Base-by-base conservation (phyloP, 2,113 vertebrate species). In the Hippoglossus stenolepis region DNA sequence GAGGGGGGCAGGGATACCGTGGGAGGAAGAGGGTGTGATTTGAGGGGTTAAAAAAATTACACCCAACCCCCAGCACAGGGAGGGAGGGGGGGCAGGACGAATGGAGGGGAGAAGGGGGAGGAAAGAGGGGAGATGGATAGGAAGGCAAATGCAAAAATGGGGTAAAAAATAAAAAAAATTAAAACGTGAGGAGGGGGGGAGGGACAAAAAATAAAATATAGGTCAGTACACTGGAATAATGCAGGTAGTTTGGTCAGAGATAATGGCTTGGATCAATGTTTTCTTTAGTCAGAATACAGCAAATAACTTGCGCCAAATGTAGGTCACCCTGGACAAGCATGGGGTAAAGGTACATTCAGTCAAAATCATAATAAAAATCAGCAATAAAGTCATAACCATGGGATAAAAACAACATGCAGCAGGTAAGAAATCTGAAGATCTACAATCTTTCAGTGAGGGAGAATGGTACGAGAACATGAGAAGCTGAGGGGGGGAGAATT, bases 191-290 rank as follows among this genome's bases (percentile, higher is more conserved):
- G 94, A 96, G 95, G 95, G 96, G 96, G 95, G 96, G 95, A 94
- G 96, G 96, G 95, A 96, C 96, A 97, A 97, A 97, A 97, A 97
- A 97, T 96, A 97, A 98, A 97, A 97, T 96, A 98, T 95, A 98
- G 96, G 97, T 99, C 98, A 99, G 98, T 99, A 98, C 96, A 91
- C 95, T 96, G 96, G 96, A 97, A 90, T 80, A 98, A 98, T 98
- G 97, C 97, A 98, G 96, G 96, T 87, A 96, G 96, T 97, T 96
- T 97, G 97, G 96, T 98, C 96, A 98, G 96, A 98, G 96, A 90
- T 83, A 96, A 98, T 98, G 97, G 96, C 96, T 97, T 71, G 83
- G 96, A 95, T 96, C 96, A 97, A 97, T 89, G 96, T 95, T 96
- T 77, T 96, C 95, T 96, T 96, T 96, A 90, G 84, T 88, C 73